These are phyloP conservation scores for Anarsia innoxiella DNA, from an alignment of 2,888 invertebrate genomes.

Conservation along the genomic window DNA sequence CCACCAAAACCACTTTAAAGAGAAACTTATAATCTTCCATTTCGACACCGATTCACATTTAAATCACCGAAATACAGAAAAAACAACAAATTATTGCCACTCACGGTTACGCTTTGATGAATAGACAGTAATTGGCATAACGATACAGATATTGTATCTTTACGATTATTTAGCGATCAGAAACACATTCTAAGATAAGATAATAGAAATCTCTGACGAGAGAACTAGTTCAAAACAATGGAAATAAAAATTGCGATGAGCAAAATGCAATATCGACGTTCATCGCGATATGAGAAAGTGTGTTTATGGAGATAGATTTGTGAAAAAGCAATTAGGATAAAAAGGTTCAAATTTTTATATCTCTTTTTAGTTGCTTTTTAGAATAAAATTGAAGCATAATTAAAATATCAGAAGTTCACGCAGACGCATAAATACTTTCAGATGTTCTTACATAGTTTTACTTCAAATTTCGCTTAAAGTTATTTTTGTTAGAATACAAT, in stretches of 20 bases:
- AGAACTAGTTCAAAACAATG: conserved; percentile 32
- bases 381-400: too few species aligned
- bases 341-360: too few species aligned
- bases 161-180: conserved; percentile 47
- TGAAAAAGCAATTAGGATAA: too few species aligned
- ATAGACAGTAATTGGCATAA: conserved; percentile 41
- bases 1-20: conserved; percentile 98
- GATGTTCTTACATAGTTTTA: too few species aligned
- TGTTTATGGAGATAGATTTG: too few species aligned
- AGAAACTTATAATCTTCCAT: conserved; percentile 99
- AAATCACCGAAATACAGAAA: conserved; percentile 23
- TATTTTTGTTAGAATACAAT: too few species aligned
- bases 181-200: conserved; percentile 48
- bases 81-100: conserved; percentile 36
- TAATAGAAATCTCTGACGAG: conserved; percentile 28
- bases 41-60: conserved; percentile 52
- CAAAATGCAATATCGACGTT: background rate
- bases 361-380: too few species aligned
- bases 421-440: too few species aligned
- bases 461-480: too few species aligned
- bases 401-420: too few species aligned
- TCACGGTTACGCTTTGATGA: conserved; percentile 58
- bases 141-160: conserved; percentile 40
- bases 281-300: too few species aligned
- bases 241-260: conserved; percentile 20